These are phyloP conservation scores for Triops cancriformis DNA, from an alignment of 1,140 invertebrate species.

Conservation along the genomic window DNA sequence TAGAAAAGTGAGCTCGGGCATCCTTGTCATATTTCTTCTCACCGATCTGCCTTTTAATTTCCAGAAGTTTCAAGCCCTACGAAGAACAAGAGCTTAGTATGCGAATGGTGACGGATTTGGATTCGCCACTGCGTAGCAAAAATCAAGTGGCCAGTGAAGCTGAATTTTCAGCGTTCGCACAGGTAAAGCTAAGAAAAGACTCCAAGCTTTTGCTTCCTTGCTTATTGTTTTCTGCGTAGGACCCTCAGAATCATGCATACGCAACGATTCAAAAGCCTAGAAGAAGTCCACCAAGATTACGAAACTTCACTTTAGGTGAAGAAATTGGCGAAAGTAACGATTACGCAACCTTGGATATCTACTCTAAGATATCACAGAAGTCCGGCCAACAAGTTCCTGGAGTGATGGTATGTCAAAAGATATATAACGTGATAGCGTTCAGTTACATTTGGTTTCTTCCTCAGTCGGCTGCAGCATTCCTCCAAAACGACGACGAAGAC, in stretches of 20 bases:
- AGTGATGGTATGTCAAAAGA: conserved; percentile 19
- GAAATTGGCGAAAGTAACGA: conserved; percentile 46
- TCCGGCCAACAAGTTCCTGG: conserved; percentile 31
- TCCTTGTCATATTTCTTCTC: conserved; percentile 16
- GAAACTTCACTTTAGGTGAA: conserved; percentile 34
- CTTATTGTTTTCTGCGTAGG: conserved; percentile 26
- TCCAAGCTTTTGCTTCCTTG: conserved; percentile 18
- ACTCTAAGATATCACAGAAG: conserved; percentile 22
- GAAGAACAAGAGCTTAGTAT: conserved; percentile 88
- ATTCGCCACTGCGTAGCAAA: conserved; percentile 24
- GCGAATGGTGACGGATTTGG: conserved; percentile 52
- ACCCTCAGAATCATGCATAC: conserved; percentile 57
- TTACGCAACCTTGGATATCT: conserved; percentile 53
- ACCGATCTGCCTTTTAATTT: conserved; percentile 32
- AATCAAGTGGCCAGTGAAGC: conserved; percentile 25
- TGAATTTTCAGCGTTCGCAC: conserved; percentile 32
- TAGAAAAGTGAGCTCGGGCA: conserved; percentile 64
- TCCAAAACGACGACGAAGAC: background rate
- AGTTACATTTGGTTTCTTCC: background rate
- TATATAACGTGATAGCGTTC: background rate
- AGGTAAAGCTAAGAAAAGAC: background rate
- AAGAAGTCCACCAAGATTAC: conserved; percentile 41
- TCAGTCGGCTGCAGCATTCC: background rate
- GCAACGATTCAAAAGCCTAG: conserved; percentile 71
- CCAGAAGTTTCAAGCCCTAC: conserved; percentile 73